phyloP scores from a whole-genome alignment of 2,888 invertebrate genomes.

The Pseudococcus longispinus region DNA sequence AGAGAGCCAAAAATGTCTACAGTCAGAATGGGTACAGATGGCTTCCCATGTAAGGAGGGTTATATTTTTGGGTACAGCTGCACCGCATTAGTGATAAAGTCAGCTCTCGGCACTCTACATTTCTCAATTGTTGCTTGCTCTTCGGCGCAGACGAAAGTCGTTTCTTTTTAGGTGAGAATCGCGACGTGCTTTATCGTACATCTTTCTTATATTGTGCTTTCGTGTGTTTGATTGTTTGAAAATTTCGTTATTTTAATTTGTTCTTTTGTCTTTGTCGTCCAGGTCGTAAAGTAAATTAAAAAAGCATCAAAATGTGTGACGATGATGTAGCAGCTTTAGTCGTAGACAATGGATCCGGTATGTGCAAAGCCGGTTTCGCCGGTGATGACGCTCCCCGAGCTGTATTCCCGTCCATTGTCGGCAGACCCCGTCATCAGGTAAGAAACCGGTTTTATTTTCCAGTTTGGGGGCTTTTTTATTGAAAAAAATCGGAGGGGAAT shows the following conservation, averaged over 20 bases:
- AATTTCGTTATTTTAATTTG: neutral
- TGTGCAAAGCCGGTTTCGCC: conserved; percentile 93
- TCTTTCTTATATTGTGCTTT: neutral
- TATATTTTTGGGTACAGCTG: conserved; percentile 59
- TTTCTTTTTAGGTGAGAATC: conserved; percentile 44
- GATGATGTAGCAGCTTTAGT: conserved; percentile 93
- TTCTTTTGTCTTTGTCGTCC: neutral
- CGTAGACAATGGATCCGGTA: conserved; percentile 89
- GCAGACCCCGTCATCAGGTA: conserved; percentile 80
- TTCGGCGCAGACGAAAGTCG: conserved; percentile 48
- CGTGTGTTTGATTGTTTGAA: neutral
- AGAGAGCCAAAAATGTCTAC: conserved; percentile 54
- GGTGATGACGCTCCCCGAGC: conserved; percentile 89
- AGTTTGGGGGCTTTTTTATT: neutral
- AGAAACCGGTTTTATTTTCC: conserved; percentile 44
- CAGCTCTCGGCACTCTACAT: conserved; percentile 35
- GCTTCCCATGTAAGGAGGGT: conserved; percentile 59
- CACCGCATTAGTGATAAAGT: conserved; percentile 55
- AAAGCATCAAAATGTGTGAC: conserved; percentile 81
- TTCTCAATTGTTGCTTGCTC: conserved; percentile 55
- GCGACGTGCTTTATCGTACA: neutral
- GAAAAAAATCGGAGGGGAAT: neutral
- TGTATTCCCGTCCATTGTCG: conserved; percentile 89
- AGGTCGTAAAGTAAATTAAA: conserved; percentile 21
- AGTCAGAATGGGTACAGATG: conserved; percentile 54